These are phyloP conservation scores for Hyles lineata DNA, from an alignment of 2,888 invertebrate species.

Conservation along the genomic window DNA sequence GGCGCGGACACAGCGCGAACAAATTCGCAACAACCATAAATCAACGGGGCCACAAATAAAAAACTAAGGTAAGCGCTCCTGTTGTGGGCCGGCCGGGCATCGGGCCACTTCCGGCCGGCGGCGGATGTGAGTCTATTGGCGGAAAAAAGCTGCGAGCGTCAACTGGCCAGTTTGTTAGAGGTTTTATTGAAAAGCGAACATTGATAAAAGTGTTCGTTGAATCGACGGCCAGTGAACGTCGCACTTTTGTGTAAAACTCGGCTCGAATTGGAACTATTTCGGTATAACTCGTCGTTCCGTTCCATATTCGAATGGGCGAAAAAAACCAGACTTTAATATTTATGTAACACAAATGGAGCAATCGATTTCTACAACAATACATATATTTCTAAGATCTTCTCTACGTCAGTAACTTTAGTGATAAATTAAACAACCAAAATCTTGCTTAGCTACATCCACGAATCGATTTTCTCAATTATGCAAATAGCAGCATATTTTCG, in stretches of 20 bases:
- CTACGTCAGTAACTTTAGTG: no score
- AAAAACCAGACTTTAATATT: background rate
- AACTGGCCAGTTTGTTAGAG: conserved; percentile 72
- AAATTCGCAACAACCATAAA: conserved; percentile 83
- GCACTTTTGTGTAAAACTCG: conserved; percentile 55
- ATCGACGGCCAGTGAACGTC: conserved; percentile 53
- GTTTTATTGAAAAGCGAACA: conserved; percentile 73
- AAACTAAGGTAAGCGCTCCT: conserved; percentile 84
- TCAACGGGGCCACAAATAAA: conserved; percentile 79
- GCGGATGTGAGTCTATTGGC: conserved; percentile 78
- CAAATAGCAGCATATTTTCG: conserved; percentile 18
- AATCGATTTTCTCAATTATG: conserved; percentile 15
- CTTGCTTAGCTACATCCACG: background rate
- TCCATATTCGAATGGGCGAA: background rate
- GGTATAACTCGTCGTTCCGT: conserved; percentile 6
- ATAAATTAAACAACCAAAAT: background rate
- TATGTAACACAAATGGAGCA: background rate
- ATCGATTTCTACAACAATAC: background rate
- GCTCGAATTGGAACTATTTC: conserved; percentile 22
- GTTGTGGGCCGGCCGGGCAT: conserved; percentile 73
- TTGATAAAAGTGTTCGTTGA: conserved; percentile 66
- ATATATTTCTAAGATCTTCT: no score
- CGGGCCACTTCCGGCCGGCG: conserved; percentile 72
- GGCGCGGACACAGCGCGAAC: conserved; percentile 59
- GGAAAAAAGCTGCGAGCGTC: conserved; percentile 74